Base-by-base conservation (phyloP, 2,797 vertebrate genomes). In the Lacerta viridis region DNA sequence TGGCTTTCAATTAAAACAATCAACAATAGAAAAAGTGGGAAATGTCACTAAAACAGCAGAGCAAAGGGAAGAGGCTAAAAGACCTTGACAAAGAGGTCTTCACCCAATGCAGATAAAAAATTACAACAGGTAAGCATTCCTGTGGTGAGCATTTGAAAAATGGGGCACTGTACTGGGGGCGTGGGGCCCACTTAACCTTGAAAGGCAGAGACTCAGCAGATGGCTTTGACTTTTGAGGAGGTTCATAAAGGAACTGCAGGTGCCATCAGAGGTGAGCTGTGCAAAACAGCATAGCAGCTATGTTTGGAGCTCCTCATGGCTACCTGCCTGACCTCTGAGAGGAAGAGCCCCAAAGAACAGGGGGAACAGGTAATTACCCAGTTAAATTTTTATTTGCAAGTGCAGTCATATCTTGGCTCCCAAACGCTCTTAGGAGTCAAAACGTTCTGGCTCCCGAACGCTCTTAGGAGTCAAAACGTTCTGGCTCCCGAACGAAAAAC, bases 361-460 rank as follows among this genome's bases (percentile, higher is more conserved):
- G 10, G 20, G 4, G 7, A 61, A 72, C 25, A 5, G 13, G 8
- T 10, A 18, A 10, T 2, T 9, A 39, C 18, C 10, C 39, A 23
- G 18, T 11, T 33, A 74, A 41, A 27, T 10, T n/a, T 10, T 43
- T 20, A 74, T 41, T 29, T 18, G 18, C 27, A 74, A 23, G 33
- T 23, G 33, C 0, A 39, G 50, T 55, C 13, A 0, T 55, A 55
- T 55, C 13, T 15, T 0, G 3, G 50, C 50, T 55, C 13, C 50
- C 13, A 0, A 55, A 55, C 0, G 13, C 50, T 5, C 13, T 55
- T 55, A 13, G 13, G 0, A 55, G 50, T 55, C 13, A 4, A 55
- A 55, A 55, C 4, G 3, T 55, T 55, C 13, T 13, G 15, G 50
- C 50, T 55, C 50, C 50, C 0, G 3, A 55, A 55, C 0, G 13